Percentiles rank a stretch among this genome's conserved stretches.
Conservation (phyloP, 2,113 vertebrate genomes). For the Sinosuthora webbiana region DNA sequence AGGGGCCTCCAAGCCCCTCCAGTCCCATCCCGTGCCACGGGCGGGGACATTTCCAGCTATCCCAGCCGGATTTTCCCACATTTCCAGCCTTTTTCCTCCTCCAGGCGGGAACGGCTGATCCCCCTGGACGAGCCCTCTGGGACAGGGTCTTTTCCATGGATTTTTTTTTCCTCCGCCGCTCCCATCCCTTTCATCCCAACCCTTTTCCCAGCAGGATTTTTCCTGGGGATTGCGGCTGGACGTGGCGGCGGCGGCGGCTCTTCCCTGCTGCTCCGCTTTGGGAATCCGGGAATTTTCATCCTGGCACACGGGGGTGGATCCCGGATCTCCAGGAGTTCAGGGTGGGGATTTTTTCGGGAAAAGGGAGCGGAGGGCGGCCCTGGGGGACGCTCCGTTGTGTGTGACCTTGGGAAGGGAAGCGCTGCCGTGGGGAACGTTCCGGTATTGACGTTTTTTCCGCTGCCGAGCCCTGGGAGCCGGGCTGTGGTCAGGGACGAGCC, state of each 20-base stretch:
- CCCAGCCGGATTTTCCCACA: background rate
- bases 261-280: rapidly evolving
- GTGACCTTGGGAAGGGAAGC: background rate
- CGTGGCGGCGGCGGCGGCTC: too few relatives aligned
- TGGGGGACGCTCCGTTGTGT: too few relatives aligned
- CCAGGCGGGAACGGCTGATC: background rate
- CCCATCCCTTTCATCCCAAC: background rate
- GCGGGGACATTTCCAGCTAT: background rate
- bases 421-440: background rate
- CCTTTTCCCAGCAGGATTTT: background rate
- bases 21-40: too few relatives aligned
- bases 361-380: background rate
- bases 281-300: background rate
- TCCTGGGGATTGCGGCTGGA: too few relatives aligned
- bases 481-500: background rate
- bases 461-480: background rate
- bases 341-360: background rate
- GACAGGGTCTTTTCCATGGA: background rate
- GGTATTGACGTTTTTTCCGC: background rate
- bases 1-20: too few relatives aligned
- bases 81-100: rapidly evolving
- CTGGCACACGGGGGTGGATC: background rate
- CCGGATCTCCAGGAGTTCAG: rapidly evolving
- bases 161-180: background rate
- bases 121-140: background rate